Conservation (phyloP, 2,888 invertebrate genomes). For the Hermaeophaga mercurialis region DNA sequence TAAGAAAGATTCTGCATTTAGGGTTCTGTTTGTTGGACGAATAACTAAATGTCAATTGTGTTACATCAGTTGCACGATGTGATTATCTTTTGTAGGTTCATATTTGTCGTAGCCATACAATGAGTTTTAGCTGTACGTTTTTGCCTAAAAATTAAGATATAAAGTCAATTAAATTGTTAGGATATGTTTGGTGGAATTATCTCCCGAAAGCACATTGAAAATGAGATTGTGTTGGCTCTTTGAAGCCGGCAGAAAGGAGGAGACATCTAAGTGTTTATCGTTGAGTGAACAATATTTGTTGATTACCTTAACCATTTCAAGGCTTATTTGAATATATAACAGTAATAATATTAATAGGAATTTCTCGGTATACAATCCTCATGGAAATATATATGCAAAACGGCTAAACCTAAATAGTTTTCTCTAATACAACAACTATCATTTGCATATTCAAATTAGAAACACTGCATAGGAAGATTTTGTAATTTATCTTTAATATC, state of each 20-base stretch:
- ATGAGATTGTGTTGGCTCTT: background rate
- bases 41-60: too few species aligned
- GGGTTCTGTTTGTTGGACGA: too few species aligned
- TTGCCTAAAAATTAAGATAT: too few species aligned
- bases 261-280: conserved; percentile 15
- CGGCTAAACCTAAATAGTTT: conserved; percentile 29
- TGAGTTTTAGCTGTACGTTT: too few species aligned
- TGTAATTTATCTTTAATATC: conserved; percentile 26
- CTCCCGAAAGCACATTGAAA: conserved; percentile 1
- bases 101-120: too few species aligned
- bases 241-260: background rate
- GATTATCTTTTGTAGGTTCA: too few species aligned
- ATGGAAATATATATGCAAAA: conserved; percentile 36
- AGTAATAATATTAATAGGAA: conserved; percentile 31
- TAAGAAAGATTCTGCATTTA: too few species aligned
- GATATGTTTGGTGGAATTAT: too few species aligned
- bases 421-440: conserved; percentile 23
- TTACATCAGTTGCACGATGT: too few species aligned
- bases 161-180: too few species aligned
- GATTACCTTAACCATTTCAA: conserved; percentile 16
- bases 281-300: conserved; percentile 14
- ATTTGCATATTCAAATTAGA: conserved; percentile 34
- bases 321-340: conserved; percentile 23
- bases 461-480: conserved; percentile 27
- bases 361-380: conserved; percentile 29